A percentile compares a stretch with the other conserved stretches of the same genome.
Evolutionary conservation across 2,113 vertebrate species (phyloP).

Genomic region (Electrona antarctica): DNA sequence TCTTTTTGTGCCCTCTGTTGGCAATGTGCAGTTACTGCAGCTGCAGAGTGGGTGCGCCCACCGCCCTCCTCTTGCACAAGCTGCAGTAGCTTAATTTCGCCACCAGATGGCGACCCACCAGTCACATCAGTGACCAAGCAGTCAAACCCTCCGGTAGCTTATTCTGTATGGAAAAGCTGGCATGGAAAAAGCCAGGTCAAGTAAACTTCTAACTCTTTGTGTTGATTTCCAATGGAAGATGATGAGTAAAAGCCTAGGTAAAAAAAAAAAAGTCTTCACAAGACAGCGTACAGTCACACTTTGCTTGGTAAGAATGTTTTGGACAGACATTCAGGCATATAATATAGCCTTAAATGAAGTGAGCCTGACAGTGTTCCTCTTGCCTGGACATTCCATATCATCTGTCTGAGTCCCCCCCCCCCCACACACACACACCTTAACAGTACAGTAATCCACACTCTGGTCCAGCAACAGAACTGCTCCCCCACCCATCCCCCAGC

Average conservation of each 20-base stretch:
- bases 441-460: constrained; percentile 42
- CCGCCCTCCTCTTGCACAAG: constrained; percentile 15
- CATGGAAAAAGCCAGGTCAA: constrained; percentile 58
- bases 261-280: constrained; percentile 11
- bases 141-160: constrained; percentile 58
- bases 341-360: constrained; percentile 43
- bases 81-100: constrained; percentile 25
- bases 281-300: constrained; percentile 6
- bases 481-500: constrained; percentile 31
- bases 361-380: constrained; percentile 27
- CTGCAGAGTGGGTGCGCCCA: background rate
- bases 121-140: constrained; percentile 41
- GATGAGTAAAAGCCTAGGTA: background rate
- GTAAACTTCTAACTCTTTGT: constrained; percentile 55
- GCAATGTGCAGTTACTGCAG: constrained; percentile 22
- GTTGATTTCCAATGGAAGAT: constrained; percentile 39
- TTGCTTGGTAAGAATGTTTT: constrained; percentile 11
- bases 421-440: background rate
- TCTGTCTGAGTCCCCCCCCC: background rate
- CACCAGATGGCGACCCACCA: constrained; percentile 33
- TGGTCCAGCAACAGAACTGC: constrained; percentile 47
- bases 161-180: constrained; percentile 60
- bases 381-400: constrained; percentile 22
- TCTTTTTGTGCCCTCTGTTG: constrained; percentile 39
- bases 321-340: constrained; percentile 61